Evolutionary conservation across 2,888 invertebrate species (phyloP), one percentile per base, ranked within the genome.

Genomic region (Lottia gigantea): DNA sequence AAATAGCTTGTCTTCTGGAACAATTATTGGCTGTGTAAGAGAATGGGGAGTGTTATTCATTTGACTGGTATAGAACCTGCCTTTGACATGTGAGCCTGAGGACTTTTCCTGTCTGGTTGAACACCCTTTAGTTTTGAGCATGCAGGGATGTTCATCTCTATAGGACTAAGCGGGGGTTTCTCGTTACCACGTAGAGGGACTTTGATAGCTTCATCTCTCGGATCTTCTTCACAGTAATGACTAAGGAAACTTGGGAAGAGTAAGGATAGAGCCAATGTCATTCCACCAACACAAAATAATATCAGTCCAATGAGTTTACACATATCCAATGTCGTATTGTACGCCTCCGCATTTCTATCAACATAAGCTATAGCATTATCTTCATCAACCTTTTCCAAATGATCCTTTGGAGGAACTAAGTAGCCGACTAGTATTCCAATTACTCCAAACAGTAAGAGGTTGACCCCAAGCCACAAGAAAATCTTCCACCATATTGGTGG

Each of bases 351-450:
- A 61, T 82, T 82, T 31, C 86, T 83, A 80, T 90, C 89, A 25
- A 90, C 81, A 64, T 79, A 80, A 46, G 73, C 73, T 7, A 72
- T 66, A 26, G 76, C 77, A 64, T 88, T 84, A 71, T 88, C 87
- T 71, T 86, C 84, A 61, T 86, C 83, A 46, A 85, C 80, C 45
- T 86, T 69, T 47, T 70, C 74, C n/a, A 74, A 55, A 45, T 66
- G 63, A 16, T 64, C 49, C 73, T 87, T 86, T 71, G 86, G 85
- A 1, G 90, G 90, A 62, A 90, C 89, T 11, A 90, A 84, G 76
- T 90, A 90, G 46, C 90, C 90, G 16, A 90, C 88, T 14, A 90
- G 84, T 46, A 90, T 88, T n/a, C 89, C 89, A 46, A 90, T 82
- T 31, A 89, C 85, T 6, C 90, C 90, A 65, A 89, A 86, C 6